Evolutionary conservation across 2,888 invertebrate species (phyloP).

Genomic region (Harpalus rubripes): DNA sequence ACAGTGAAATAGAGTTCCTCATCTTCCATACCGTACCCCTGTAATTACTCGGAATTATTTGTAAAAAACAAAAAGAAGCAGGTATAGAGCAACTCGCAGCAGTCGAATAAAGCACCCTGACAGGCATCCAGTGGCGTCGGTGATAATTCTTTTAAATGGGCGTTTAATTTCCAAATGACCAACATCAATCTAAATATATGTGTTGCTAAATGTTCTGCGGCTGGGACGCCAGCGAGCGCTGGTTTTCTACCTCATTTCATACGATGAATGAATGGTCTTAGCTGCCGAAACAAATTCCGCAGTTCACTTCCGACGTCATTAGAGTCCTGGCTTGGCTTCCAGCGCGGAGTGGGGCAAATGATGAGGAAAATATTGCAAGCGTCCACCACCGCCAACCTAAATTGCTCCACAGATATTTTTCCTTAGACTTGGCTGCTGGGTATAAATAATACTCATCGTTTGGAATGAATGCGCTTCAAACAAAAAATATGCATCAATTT

Average conservation of each 20-base stretch:
- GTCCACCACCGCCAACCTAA: constrained; percentile 14
- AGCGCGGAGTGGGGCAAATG: constrained; percentile 10
- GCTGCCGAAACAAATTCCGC: constrained; percentile 54
- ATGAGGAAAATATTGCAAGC: constrained; percentile 52
- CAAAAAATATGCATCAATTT: constrained; percentile 34
- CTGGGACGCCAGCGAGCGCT: neutral
- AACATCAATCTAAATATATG: constrained; percentile 63
- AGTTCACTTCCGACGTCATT: constrained; percentile 59
- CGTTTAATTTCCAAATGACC: constrained; percentile 61
- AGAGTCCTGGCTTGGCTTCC: neutral
- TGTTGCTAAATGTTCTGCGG: constrained; percentile 59
- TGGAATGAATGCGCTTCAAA: constrained; percentile 17
- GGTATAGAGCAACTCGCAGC: constrained; percentile 27
- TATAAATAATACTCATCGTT: constrained; percentile 57
- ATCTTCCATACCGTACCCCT: constrained; percentile 52
- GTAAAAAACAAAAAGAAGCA: constrained; percentile 46
- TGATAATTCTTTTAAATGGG: constrained; percentile 62
- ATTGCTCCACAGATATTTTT: constrained; percentile 48
- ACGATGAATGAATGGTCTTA: constrained; percentile 61
- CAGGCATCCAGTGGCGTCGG: constrained; percentile 42
- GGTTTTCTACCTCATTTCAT: constrained; percentile 61
- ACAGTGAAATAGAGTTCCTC: constrained; percentile 59
- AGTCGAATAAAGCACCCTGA: constrained; percentile 41
- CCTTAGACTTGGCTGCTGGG: constrained; percentile 12
- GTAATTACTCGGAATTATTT: constrained; percentile 63